Conservation (phyloP, 2,797 vertebrate genomes). For the Gephyroberyx darwinii region DNA sequence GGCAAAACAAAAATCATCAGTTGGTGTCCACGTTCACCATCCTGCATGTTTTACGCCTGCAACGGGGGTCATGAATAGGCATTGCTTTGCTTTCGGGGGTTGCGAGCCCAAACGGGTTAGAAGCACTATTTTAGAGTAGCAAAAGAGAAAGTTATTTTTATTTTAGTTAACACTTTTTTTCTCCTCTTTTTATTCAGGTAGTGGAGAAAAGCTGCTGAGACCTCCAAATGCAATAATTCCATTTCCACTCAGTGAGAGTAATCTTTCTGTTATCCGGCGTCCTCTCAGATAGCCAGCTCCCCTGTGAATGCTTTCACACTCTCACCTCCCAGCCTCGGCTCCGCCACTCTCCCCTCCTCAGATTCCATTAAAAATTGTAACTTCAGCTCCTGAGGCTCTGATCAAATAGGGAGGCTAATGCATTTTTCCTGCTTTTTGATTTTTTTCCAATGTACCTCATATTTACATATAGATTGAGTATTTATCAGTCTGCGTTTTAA, state of each 20-base stretch:
- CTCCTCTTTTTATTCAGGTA: conserved; percentile 43
- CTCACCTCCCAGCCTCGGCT: conserved; percentile 67
- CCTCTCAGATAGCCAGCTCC: conserved; percentile 75
- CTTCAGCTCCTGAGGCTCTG: conserved; percentile 78
- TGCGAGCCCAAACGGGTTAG: conserved; percentile 2
- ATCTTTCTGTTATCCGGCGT: conserved; percentile 76
- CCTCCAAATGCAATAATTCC: conserved; percentile 73
- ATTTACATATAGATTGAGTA: conserved; percentile 90
- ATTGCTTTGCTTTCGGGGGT: not conserved
- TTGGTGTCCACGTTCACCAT: not conserved
- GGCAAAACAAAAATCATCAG: not conserved
- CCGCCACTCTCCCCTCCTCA: conserved; percentile 69
- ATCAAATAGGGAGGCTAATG: conserved; percentile 82
- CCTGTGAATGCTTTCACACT: conserved; percentile 70
- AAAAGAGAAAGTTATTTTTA: conserved; percentile 48
- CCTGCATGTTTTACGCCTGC: not conserved
- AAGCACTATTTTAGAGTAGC: conserved; percentile 1
- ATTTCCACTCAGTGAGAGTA: conserved; percentile 70
- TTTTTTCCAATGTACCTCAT: conserved; percentile 73
- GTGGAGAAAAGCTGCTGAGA: conserved; percentile 75
- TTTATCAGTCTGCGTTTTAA: conserved; percentile 82
- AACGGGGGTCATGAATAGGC: not conserved
- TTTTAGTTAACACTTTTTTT: conserved; percentile 56
- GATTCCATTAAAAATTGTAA: conserved; percentile 85
- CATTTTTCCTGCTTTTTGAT: conserved; percentile 75